Evolutionary conservation across 2,113 vertebrate genomes (phyloP).

Genomic region (Phylloscopus whistleri): DNA sequence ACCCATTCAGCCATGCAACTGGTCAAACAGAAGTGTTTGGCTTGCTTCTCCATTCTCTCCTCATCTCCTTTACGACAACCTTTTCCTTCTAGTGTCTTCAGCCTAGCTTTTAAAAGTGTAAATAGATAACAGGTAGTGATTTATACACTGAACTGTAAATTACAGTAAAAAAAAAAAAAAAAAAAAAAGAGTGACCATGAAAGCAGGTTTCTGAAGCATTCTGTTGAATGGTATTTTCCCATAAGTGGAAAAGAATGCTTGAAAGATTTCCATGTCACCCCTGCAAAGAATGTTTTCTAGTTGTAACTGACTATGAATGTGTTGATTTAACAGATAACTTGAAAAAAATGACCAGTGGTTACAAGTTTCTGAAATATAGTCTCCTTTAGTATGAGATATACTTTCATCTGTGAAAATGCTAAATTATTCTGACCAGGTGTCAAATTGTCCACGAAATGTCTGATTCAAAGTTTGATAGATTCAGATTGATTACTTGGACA

Average conservation of each 20-base stretch:
- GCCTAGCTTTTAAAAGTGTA: neutral
- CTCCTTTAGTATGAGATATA: neutral
- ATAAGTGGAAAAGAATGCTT: neutral
- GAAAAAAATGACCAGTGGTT: neutral
- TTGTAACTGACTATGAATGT: conserved; percentile 13
- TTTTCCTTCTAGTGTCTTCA: neutral
- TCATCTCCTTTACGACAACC: neutral
- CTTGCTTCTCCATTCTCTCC: neutral
- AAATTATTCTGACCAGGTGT: conserved; percentile 14
- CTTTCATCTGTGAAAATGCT: neutral
- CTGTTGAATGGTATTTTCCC: neutral
- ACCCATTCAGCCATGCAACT: neutral
- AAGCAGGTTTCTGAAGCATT: neutral
- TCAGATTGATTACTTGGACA: neutral
- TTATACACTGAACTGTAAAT: neutral
- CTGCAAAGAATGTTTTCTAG: neutral
- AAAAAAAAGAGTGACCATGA: neutral
- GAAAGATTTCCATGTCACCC: neutral
- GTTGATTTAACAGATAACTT: conserved; percentile 4
- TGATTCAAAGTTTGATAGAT: neutral
- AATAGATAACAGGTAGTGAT: neutral
- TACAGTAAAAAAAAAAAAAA: neutral
- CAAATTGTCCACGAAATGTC: conserved; percentile 26
- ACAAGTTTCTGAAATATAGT: neutral
- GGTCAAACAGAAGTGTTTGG: neutral